Evolutionary conservation across 2,888 invertebrate genomes (phyloP).

Genomic region (Pilophorus perplexus): DNA sequence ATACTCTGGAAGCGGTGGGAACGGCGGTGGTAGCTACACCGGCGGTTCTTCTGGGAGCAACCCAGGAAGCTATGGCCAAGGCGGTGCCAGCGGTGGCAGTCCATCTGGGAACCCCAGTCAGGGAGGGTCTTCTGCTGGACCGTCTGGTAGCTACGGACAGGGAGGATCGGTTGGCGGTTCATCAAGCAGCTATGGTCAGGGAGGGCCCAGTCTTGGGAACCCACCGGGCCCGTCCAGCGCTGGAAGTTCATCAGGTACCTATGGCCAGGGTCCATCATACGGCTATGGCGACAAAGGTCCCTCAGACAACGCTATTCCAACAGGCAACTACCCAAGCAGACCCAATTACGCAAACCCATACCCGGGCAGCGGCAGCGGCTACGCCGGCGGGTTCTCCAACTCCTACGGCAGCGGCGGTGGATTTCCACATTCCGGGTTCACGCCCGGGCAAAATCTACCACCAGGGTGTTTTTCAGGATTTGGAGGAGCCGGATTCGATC

Average conservation of each 20-base stretch:
- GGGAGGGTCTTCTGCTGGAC: neutral
- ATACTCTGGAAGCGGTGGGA: neutral
- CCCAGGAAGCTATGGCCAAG: neutral
- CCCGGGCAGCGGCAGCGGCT: constrained; percentile 16
- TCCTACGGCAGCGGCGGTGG: neutral
- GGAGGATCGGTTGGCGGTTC: too few relatives aligned
- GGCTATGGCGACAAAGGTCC: neutral
- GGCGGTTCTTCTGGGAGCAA: neutral
- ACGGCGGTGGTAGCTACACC: neutral
- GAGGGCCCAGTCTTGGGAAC: too few relatives aligned
- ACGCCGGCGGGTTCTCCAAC: constrained; percentile 8
- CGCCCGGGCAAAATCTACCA: too few relatives aligned
- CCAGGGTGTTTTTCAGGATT: too few relatives aligned
- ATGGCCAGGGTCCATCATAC: too few relatives aligned
- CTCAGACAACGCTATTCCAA: too few relatives aligned
- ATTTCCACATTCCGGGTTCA: neutral
- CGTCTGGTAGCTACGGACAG: neutral
- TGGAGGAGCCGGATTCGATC: constrained; percentile 3
- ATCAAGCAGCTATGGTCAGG: too few relatives aligned
- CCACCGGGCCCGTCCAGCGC: too few relatives aligned
- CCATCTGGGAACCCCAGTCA: neutral
- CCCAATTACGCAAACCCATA: neutral
- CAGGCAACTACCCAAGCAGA: too few relatives aligned
- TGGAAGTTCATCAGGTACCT: neutral
- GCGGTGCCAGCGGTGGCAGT: neutral